Base-by-base conservation (phyloP, 2,113 vertebrate species). In the Cervus canadensis region DNA sequence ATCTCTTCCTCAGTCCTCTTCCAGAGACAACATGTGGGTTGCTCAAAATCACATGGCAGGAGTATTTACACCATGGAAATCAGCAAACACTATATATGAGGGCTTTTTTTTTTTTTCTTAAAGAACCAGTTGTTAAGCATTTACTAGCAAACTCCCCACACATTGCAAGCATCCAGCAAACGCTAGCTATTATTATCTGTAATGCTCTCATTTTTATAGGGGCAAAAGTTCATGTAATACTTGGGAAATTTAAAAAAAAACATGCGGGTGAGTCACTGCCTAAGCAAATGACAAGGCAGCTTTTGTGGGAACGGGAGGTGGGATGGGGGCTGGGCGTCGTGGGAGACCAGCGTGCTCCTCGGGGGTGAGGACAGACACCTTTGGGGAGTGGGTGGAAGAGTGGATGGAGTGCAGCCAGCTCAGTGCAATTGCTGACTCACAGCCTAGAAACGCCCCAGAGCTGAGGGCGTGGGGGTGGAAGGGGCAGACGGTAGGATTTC, bases 341-440 rank as follows among this genome's bases (percentile, higher is more conserved):
- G 50, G 43, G 67, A 52, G 59, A 16, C 33, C 50, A 5, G 7
- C 1, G 7, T 4, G 33, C 83, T 7, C 11, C 36, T 19, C 0
- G 6, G 40, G 6, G 19, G 64, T 11, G 25, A 52, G 36, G 28
- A 36, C 43, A 45, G 14, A 74, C 54, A 48, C 83, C 62, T 94
- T n/a, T 59, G 26, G 45, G 54, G 83, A 33, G 60, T 14, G 40
- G 62, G 88, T n/a, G 62, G 52, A 2, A 56, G 36, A 60, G 82
- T 15, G 83, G 50, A 78, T 10, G 23, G 45, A 87, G 45, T 15
- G 59, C 60, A n/a, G 17, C 64, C 87, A 15, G 25, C 40, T 91
- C 78, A 56, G n/a, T 13, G 40, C 36, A 45, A 36, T 16, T 14
- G 64, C 45, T 96, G 95, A 98, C 91, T 97, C 95, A 95, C 54